These are phyloP conservation scores for Parthenolecanium corni DNA, from an alignment of 2,888 invertebrate genomes.

Conservation along the genomic window DNA sequence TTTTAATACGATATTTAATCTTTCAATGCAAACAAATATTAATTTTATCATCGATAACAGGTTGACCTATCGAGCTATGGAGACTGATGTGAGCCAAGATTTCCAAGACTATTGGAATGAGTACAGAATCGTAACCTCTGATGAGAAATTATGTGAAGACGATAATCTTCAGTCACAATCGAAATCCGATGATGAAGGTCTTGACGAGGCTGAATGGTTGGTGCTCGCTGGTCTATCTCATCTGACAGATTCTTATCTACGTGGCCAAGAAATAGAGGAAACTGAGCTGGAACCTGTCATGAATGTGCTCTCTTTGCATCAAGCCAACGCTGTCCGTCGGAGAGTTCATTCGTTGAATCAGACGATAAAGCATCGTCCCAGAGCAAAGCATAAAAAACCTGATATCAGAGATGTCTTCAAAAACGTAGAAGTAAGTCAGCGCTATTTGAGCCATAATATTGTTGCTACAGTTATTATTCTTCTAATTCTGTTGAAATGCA, in stretches of 20 bases:
- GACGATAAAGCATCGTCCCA: conserved; percentile 53
- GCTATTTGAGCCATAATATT: background rate
- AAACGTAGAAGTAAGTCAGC: conserved; percentile 62
- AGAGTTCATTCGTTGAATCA: conserved; percentile 64
- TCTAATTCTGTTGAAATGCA: background rate
- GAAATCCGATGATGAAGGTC: conserved; percentile 41
- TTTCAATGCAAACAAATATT: too few species aligned
- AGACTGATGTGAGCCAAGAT: conserved; percentile 37
- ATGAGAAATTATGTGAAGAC: conserved; percentile 46
- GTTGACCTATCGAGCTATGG: conserved; percentile 31
- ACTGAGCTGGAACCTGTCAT: conserved; percentile 52
- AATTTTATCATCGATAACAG: too few species aligned
- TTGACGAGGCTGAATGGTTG: conserved; percentile 65
- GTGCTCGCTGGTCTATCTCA: conserved; percentile 59
- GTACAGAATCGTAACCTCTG: conserved; percentile 49
- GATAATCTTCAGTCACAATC: conserved; percentile 46
- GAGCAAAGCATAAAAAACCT: conserved; percentile 49
- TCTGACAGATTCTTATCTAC: conserved; percentile 57
- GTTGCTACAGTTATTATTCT: background rate
- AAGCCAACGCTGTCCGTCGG: conserved; percentile 64
- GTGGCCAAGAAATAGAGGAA: conserved; percentile 54
- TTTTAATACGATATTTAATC: too few species aligned
- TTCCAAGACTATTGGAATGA: conserved; percentile 57
- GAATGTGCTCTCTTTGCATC: conserved; percentile 47
- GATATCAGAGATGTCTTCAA: conserved; percentile 74